A percentile compares a stretch with the other conserved stretches of the same genome.
Conservation (phyloP, 1,140 invertebrate genomes). For the Drosophila nikananu region DNA sequence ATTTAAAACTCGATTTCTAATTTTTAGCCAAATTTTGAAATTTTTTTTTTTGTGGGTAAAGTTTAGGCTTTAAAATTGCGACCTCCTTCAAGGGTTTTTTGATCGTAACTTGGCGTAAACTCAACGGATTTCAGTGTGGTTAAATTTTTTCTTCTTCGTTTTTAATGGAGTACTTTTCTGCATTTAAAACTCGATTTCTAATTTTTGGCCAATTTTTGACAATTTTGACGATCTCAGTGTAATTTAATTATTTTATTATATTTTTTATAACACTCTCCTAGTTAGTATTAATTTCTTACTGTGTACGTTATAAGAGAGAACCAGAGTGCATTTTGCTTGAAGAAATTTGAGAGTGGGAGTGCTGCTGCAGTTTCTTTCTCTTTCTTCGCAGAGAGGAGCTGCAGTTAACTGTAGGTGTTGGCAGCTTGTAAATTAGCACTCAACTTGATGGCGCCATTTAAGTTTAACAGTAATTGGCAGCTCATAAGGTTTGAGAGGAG, state of each 20-base stretch:
- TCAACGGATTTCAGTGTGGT: too few relatives aligned
- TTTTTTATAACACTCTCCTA: not conserved
- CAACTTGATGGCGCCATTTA: constrained; percentile 15
- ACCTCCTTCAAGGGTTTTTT: too few relatives aligned
- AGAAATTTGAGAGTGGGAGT: constrained; percentile 6
- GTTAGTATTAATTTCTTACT: not conserved
- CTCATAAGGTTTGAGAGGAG: not conserved
- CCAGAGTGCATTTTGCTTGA: constrained; percentile 1
- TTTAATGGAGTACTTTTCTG: too few relatives aligned
- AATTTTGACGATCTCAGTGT: too few relatives aligned
- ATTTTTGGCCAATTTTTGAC: too few relatives aligned
- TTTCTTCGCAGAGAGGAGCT: not conserved
- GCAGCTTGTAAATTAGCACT: constrained; percentile 42
- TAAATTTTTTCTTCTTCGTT: too few relatives aligned
- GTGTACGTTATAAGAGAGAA: not conserved
- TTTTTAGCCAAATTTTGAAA: too few relatives aligned
- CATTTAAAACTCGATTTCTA: too few relatives aligned
- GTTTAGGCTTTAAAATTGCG: too few relatives aligned
- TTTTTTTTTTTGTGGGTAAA: too few relatives aligned
- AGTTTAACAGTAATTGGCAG: constrained; percentile 21
- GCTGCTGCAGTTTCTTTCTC: constrained; percentile 14
- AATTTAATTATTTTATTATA: not conserved
- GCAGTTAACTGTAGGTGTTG: constrained; percentile 17
- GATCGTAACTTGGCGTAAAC: too few relatives aligned
- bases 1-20: too few relatives aligned